Evolutionary conservation across 2,113 vertebrate genomes (phyloP), one percentile per base, ranked within the genome.

Genomic region (Pampusana beccarii): DNA sequence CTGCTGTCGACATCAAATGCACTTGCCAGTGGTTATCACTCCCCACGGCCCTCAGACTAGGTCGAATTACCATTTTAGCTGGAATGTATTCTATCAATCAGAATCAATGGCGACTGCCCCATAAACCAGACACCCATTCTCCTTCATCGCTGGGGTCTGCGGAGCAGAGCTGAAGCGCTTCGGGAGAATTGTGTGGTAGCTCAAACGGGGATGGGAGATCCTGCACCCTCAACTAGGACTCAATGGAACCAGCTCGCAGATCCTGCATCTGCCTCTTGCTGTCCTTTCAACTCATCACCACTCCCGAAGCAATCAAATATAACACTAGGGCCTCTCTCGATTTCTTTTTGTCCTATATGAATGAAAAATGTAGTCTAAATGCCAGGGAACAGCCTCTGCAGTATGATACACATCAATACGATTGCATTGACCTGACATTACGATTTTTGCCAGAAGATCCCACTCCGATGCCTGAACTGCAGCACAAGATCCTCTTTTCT

Each of bases 1-100:
- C 81, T 88, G 82, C 94, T 93, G 81, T 29, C 11, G 14, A 56
- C 74, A 91, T 80, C 81, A 84, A 67, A 70, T n/a, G 70, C 80
- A 16, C 50, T 82, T 85, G 65, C 66, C 85, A 74, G 80, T 38
- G 81, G 70, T 90, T 89, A 82, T 88, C 85, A 38, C 57, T 85
- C 58, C 74, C 88, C 10, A 5, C 13, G 57, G 86, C 88, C 78
- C 72, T 67, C 3, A 3, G 67, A 58, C 31, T 12, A 6, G 51
- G 72, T 80, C 0, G 5, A 77, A 70, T 51, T 81, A 62, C 38
- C 81, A 24, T 78, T 73, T 86, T 31, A 74, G 42, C 65, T 62
- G 80, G 72, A 67, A 44, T 42, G 28, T 19, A 25, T 34, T 42
- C 51, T 31, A 0, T 78, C 51, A 42, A 26, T 36, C 74, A 4